These are phyloP conservation scores for Burhinus bistriatus DNA, from an alignment of 2,113 vertebrate genomes.

Conservation along the genomic window DNA sequence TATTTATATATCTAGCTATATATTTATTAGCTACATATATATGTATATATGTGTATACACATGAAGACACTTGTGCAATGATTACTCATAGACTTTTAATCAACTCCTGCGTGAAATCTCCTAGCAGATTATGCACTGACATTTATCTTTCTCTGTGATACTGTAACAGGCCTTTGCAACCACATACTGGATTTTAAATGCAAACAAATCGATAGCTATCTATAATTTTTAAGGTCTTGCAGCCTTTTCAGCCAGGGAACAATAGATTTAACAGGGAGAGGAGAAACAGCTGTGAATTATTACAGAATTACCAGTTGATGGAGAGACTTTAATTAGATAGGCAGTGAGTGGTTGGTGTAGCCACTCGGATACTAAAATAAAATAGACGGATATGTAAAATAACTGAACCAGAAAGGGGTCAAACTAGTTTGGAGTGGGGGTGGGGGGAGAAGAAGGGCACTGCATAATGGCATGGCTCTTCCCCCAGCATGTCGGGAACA, in stretches of 20 bases:
- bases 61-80: conserved; percentile 48
- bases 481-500: not conserved
- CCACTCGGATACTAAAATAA: not conserved
- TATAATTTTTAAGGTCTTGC: conserved; percentile 52
- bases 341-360: not conserved
- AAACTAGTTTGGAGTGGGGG: not conserved
- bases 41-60: conserved; percentile 17
- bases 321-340: conserved; percentile 6
- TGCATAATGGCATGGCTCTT: conserved; percentile 21
- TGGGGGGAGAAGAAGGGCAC: not conserved
- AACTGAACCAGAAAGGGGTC: conserved; percentile 25
- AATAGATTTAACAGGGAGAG: conserved; percentile 3
- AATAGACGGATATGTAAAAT: not conserved
- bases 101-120: conserved; percentile 44
- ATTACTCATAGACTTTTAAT: conserved; percentile 62
- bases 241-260: conserved; percentile 38
- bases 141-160: conserved; percentile 56
- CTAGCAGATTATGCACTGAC: conserved; percentile 66
- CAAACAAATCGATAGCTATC: conserved; percentile 51
- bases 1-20: conserved; percentile 54
- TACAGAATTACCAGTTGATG: conserved; percentile 30
- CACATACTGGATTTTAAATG: conserved; percentile 66
- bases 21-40: conserved; percentile 58
- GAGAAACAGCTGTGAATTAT: conserved; percentile 41
- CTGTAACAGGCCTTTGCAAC: conserved; percentile 49